Conservation (phyloP, 1,140 invertebrate species). For the Lasioglossum albipes region DNA sequence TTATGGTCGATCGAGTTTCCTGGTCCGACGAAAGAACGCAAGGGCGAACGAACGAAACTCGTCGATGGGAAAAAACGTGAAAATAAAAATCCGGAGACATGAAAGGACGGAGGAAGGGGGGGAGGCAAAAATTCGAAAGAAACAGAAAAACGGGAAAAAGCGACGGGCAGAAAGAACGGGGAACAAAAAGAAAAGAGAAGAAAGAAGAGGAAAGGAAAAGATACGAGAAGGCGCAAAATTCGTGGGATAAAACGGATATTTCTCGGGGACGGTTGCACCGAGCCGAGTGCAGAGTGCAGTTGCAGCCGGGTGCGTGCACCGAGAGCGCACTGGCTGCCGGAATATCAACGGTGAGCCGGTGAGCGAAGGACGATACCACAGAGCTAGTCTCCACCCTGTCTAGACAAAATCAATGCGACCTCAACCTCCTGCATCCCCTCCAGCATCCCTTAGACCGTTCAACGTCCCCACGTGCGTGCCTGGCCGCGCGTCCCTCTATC, state of each 20-base stretch:
- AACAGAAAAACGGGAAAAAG: not conserved
- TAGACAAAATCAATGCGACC: slow-evolving; percentile 79
- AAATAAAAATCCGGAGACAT: too few relatives aligned
- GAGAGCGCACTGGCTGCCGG: slow-evolving; percentile 31
- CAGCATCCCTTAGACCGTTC: slow-evolving; percentile 53
- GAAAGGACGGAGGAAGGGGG: too few relatives aligned
- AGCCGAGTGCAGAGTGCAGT: not conserved
- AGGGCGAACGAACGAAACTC: too few relatives aligned
- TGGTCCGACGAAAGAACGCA: not conserved
- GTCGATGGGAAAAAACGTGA: too few relatives aligned
- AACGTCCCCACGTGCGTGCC: slow-evolving; percentile 52
- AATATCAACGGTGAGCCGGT: slow-evolving; percentile 51
- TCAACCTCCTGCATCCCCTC: slow-evolving; percentile 65
- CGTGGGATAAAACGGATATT: not conserved
- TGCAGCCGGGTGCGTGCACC: slow-evolving; percentile 31
- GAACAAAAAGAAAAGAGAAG: not conserved
- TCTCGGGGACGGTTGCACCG: not conserved
- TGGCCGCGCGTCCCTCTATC: slow-evolving; percentile 30
- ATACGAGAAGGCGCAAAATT: not conserved
- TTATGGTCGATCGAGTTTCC: not conserved
- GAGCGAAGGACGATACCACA: slow-evolving; percentile 62
- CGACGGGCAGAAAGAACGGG: too few relatives aligned
- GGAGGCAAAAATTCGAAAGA: too few relatives aligned
- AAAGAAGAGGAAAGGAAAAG: too few relatives aligned
- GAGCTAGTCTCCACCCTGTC: slow-evolving; percentile 76